phyloP scores from a whole-genome alignment of 2,113 vertebrate genomes.

The Petromus typicus region DNA sequence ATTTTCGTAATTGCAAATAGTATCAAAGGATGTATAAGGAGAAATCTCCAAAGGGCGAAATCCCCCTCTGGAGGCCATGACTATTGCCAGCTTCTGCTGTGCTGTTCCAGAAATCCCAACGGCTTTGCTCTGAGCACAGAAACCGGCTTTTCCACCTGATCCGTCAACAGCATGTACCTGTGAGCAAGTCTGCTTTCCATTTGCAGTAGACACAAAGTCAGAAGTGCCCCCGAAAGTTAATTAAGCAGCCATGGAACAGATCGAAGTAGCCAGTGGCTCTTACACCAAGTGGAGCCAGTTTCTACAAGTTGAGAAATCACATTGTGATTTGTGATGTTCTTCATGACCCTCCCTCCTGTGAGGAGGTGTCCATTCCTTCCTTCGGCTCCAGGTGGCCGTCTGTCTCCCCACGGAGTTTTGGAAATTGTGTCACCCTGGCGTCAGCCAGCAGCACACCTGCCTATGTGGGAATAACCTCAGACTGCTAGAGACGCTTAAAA shows the following conservation, averaged over 20 bases:
- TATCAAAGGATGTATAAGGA: not conserved
- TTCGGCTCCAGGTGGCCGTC: not conserved
- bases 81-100: not conserved
- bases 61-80: not conserved
- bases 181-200: slow-evolving; percentile 55
- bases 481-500: not conserved
- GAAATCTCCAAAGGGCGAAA: not conserved
- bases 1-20: not conserved
- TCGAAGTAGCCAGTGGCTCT: slow-evolving; percentile 53
- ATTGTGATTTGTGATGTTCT: slow-evolving; percentile 58
- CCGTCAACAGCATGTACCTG: slow-evolving; percentile 63
- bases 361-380: slow-evolving; percentile 9
- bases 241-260: slow-evolving; percentile 54
- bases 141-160: not conserved
- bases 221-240: slow-evolving; percentile 55
- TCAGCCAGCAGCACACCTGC: not conserved
- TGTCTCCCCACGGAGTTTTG: not conserved
- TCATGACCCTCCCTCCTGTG: not conserved
- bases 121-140: not conserved
- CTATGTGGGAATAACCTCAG: not conserved
- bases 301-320: slow-evolving; percentile 45
- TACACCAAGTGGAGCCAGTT: not conserved
- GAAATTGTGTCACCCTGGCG: slow-evolving; percentile 25
- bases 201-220: slow-evolving; percentile 11
- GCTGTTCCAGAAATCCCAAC: slow-evolving; percentile 8